Percentiles rank a stretch among this genome's conserved stretches.
phyloP scores from a whole-genome alignment of 2,797 vertebrate genomes.

The Pempheris klunzingeri region DNA sequence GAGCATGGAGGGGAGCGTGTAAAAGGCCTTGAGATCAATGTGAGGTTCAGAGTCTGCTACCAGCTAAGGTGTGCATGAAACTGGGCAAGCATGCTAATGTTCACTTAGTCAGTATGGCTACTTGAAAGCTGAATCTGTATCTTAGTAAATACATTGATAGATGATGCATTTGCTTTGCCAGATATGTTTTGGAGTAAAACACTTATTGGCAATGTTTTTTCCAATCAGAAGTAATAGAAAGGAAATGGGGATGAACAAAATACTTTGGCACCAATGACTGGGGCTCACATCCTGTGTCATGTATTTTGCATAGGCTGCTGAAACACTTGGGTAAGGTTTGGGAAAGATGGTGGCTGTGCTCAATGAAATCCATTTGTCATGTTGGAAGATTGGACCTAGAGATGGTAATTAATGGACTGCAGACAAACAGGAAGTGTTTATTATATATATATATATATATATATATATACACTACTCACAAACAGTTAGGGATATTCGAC shows the following conservation, averaged over 20 bases:
- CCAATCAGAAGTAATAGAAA: no score
- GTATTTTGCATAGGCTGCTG: not conserved
- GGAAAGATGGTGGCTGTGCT: no score
- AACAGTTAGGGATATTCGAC: no score
- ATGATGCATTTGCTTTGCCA: not conserved
- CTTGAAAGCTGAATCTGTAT: not conserved
- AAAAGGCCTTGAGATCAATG: constrained; percentile 28
- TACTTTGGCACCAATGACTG: not conserved
- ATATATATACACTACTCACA: no score
- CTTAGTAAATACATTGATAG: not conserved
- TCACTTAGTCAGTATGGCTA: not conserved
- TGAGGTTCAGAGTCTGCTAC: constrained; percentile 20
- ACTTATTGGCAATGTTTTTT: no score
- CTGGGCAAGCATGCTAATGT: constrained; percentile 8
- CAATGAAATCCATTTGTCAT: no score
- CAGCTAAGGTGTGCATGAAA: constrained; percentile 4
- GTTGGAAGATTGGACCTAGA: no score
- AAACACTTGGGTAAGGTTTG: not conserved
- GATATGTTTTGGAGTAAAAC: not conserved
- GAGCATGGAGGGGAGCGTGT: not conserved
- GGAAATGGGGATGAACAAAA: no score
- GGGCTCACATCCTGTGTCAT: not conserved
- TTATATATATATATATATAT: no score
- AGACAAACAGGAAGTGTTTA: no score
- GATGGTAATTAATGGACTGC: no score